A percentile compares a stretch with the other conserved stretches of the same genome.
Conservation (phyloP, 2,113 vertebrate genomes). For the Muntiacus muntjak region DNA sequence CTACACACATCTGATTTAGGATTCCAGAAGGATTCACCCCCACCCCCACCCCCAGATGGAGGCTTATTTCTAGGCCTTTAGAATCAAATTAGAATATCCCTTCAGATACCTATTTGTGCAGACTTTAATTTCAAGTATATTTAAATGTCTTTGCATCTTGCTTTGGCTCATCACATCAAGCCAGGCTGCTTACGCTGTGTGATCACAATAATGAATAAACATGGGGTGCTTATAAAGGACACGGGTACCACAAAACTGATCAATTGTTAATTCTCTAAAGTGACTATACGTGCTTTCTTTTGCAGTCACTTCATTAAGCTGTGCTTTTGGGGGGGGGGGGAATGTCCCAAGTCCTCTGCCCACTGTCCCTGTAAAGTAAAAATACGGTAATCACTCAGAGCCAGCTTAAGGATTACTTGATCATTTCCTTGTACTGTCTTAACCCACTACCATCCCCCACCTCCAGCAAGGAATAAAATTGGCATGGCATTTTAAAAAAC, state of each 20-base stretch:
- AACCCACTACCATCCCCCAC: not conserved
- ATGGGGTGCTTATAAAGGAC: slow-evolving; percentile 81
- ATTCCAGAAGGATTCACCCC: not conserved
- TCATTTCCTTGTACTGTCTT: slow-evolving; percentile 28
- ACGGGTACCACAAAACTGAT: slow-evolving; percentile 83
- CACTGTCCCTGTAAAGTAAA: slow-evolving; percentile 64
- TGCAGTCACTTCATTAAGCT: slow-evolving; percentile 91
- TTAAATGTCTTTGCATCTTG: slow-evolving; percentile 74
- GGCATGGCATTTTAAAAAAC: slow-evolving; percentile 63
- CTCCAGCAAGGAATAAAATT: not conserved
- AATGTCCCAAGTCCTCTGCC: slow-evolving; percentile 59
- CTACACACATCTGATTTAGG: not conserved
- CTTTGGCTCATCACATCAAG: slow-evolving; percentile 80
- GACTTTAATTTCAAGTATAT: slow-evolving; percentile 56
- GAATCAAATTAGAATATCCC: slow-evolving; percentile 38
- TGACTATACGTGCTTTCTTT: slow-evolving; percentile 88
- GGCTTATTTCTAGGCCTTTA: slow-evolving; percentile 25
- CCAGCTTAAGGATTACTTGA: slow-evolving; percentile 53
- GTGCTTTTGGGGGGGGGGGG: slow-evolving; percentile 75
- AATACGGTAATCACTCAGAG: slow-evolving; percentile 65
- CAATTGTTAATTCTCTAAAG: slow-evolving; percentile 96
- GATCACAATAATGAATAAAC: slow-evolving; percentile 90
- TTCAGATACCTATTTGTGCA: slow-evolving; percentile 10
- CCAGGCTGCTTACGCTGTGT: slow-evolving; percentile 72
- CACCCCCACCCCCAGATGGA: not conserved